These are phyloP conservation scores for Strigamia maritima DNA, from an alignment of 2,888 invertebrate species.

Conservation along the genomic window DNA sequence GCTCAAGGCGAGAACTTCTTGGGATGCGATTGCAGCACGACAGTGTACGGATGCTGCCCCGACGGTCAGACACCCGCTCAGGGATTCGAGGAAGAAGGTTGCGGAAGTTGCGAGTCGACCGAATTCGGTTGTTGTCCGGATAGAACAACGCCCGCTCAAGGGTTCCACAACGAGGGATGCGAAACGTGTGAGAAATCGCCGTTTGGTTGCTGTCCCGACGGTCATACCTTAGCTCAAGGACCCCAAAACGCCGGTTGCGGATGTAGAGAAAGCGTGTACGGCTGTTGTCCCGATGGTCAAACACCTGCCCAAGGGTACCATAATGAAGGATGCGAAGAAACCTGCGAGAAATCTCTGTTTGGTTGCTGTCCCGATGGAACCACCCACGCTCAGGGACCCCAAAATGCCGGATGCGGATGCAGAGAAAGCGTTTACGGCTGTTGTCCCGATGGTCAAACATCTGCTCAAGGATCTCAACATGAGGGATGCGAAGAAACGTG, in stretches of 20 bases:
- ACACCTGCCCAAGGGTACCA: slow-evolving; percentile 54
- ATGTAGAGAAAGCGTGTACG: too few relatives aligned
- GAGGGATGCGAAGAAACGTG: slow-evolving; percentile 70
- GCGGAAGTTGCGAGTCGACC: slow-evolving; percentile 40
- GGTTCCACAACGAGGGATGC: slow-evolving; percentile 44
- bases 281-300: too few relatives aligned
- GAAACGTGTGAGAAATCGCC: slow-evolving; percentile 56
- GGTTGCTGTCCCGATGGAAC: slow-evolving; percentile 66
- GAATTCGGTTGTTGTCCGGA: slow-evolving; percentile 59
- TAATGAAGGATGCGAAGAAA: slow-evolving; percentile 43
- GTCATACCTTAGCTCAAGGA: slow-evolving; percentile 62
- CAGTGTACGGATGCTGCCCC: slow-evolving; percentile 55
- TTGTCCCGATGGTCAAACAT: slow-evolving; percentile 75
- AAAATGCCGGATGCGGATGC: slow-evolving; percentile 58
- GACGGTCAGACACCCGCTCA: slow-evolving; percentile 47
- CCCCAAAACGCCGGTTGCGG: too few relatives aligned
- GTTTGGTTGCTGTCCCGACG: slow-evolving; percentile 64
- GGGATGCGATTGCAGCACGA: slow-evolving; percentile 59
- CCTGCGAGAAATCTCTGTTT: too few relatives aligned
- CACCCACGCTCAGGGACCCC: slow-evolving; percentile 62
- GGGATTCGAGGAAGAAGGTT: slow-evolving; percentile 46
- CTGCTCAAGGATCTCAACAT: slow-evolving; percentile 77
- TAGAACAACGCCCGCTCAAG: slow-evolving; percentile 61
- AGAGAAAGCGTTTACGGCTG: slow-evolving; percentile 61
- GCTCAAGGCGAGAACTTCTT: slow-evolving; percentile 69